Percentiles rank a stretch among this genome's conserved stretches.
Evolutionary conservation across 2,888 invertebrate genomes (phyloP).

Genomic region (Meiosimyza decipiens): DNA sequence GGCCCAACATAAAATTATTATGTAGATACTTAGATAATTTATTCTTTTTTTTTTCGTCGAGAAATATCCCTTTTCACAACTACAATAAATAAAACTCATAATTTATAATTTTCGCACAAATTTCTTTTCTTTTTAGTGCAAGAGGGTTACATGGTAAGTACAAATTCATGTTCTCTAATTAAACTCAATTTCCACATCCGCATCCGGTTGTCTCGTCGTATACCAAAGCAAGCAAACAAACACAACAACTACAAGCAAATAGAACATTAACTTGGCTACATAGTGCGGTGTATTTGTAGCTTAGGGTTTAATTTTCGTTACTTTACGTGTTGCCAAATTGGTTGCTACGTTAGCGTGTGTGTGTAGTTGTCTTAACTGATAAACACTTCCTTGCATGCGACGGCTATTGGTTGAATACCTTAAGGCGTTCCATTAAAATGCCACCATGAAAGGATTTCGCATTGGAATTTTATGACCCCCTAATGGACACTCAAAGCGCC

Average conservation of each 20-base stretch:
- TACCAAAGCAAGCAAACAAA: constrained; percentile 47
- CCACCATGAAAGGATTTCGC: constrained; percentile 1
- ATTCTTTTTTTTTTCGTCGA: background rate
- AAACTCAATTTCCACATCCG: constrained; percentile 54
- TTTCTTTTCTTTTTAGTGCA: background rate
- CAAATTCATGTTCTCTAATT: constrained; percentile 56
- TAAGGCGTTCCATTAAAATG: constrained; percentile 32
- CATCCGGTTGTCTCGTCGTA: constrained; percentile 48
- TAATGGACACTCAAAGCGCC: too few species aligned
- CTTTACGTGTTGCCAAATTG: too few species aligned
- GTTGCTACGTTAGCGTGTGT: too few species aligned
- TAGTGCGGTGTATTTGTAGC: background rate
- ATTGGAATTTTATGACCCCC: constrained; percentile 10
- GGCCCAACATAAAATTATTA: too few species aligned
- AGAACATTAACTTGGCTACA: too few species aligned
- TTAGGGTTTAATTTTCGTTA: too few species aligned
- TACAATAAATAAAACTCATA: background rate
- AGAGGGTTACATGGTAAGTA: constrained; percentile 45
- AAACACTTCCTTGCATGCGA: too few species aligned
- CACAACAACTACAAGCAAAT: too few species aligned
- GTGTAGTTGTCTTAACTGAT: too few species aligned
- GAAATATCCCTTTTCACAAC: background rate
- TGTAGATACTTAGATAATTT: too few species aligned
- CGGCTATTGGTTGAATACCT: constrained; percentile 1
- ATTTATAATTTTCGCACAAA: background rate